Evolutionary conservation across 2,113 vertebrate species (phyloP).

Genomic region (Tenebrosternarchus preto): DNA sequence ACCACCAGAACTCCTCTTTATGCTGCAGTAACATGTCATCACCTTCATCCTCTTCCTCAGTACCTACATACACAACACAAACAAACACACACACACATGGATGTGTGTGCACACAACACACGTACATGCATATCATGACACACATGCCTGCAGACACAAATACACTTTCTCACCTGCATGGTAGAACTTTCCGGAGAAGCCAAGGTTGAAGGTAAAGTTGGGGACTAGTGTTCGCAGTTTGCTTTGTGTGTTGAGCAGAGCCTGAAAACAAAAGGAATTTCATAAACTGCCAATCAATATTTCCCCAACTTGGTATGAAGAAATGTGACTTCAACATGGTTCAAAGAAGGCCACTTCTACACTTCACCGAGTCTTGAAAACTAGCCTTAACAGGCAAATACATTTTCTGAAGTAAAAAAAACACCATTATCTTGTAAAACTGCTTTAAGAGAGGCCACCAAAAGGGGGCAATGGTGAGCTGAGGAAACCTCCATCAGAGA

Average conservation of each 20-base stretch:
- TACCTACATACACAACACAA: slow-evolving; percentile 73
- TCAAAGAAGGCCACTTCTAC: background rate
- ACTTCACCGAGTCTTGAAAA: background rate
- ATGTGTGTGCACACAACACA: slow-evolving; percentile 42
- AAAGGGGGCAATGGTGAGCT: slow-evolving; percentile 47
- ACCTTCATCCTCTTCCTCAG: slow-evolving; percentile 92
- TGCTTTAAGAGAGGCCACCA: background rate
- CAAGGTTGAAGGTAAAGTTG: slow-evolving; percentile 97
- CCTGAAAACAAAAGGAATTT: slow-evolving; percentile 70
- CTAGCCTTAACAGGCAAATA: background rate
- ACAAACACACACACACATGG: background rate
- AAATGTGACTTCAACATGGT: too few species aligned
- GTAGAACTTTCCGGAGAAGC: slow-evolving; percentile 98
- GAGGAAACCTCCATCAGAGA: background rate
- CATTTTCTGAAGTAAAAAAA: background rate
- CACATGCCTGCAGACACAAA: too few species aligned
- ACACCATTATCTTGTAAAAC: background rate
- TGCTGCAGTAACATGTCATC: slow-evolving; percentile 95
- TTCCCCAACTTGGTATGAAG: background rate
- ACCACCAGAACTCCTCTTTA: slow-evolving; percentile 96
- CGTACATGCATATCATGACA: slow-evolving; percentile 22
- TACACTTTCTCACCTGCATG: slow-evolving; percentile 82
- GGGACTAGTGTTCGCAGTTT: slow-evolving; percentile 91
- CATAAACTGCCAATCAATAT: background rate
- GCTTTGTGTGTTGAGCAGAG: slow-evolving; percentile 91